Evolutionary conservation across 2,113 vertebrate species (phyloP).

Genomic region (Malurus elegans): DNA sequence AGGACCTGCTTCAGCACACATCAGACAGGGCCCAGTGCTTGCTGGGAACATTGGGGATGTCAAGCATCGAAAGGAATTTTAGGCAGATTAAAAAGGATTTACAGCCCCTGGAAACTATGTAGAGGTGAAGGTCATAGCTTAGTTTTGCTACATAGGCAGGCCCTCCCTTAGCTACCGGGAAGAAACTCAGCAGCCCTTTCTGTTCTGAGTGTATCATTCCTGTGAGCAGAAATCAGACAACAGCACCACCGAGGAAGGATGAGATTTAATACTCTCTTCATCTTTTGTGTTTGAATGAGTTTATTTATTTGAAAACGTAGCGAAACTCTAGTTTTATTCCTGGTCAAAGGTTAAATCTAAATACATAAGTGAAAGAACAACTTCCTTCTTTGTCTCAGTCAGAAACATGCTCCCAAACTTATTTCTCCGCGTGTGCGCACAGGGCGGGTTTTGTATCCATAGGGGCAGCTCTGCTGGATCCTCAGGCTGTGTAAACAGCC

Average conservation of each 20-base stretch:
- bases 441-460: background rate
- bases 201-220: background rate
- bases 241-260: background rate
- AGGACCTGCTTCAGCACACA: background rate
- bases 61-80: background rate
- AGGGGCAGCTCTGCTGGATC: background rate
- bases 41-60: background rate
- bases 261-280: background rate
- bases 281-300: background rate
- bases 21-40: accelerated
- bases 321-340: background rate
- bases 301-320: background rate
- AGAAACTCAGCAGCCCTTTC: background rate
- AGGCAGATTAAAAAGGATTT: background rate
- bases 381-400: conserved; percentile 20
- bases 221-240: background rate
- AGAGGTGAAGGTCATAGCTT: background rate
- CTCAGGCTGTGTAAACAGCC: background rate
- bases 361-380: background rate
- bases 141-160: background rate
- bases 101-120: background rate
- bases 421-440: background rate
- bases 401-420: background rate
- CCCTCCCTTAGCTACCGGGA: background rate
- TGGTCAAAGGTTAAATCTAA: conserved; percentile 18